Percentiles rank a stretch among this genome's conserved stretches.
Evolutionary conservation across 2,113 vertebrate species (phyloP).

Genomic region (Melanocharis versteri): DNA sequence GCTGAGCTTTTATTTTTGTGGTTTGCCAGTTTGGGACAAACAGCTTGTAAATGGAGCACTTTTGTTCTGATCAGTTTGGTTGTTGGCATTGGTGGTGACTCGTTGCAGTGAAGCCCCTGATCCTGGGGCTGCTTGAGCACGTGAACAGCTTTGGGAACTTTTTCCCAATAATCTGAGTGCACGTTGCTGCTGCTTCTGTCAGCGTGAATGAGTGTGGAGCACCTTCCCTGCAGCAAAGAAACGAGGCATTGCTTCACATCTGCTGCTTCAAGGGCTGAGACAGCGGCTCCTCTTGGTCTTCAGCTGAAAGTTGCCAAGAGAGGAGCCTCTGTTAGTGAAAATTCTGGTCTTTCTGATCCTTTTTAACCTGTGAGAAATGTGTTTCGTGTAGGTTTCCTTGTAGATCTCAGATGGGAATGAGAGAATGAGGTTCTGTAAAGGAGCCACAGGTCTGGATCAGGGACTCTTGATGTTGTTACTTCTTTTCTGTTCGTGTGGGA

Average conservation of each 20-base stretch:
- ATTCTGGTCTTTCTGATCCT: not conserved
- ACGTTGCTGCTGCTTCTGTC: not conserved
- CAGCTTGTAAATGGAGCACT: rapidly evolving
- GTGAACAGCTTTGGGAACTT: not conserved
- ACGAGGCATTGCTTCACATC: not conserved
- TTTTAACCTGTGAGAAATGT: not conserved
- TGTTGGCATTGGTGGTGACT: not conserved
- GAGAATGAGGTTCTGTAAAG: not conserved
- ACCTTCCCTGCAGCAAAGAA: not conserved
- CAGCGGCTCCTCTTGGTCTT: not conserved
- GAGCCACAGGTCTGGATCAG: not conserved
- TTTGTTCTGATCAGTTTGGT: not conserved
- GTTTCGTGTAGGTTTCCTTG: not conserved
- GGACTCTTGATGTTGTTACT: not conserved
- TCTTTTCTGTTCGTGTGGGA: not conserved
- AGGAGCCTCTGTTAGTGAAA: not conserved
- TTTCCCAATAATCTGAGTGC: not conserved
- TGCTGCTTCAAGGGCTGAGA: not conserved
- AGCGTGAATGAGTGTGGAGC: not conserved
- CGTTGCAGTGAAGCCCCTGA: not conserved
- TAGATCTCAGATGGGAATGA: not conserved
- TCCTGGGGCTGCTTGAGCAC: rapidly evolving
- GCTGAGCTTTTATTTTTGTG: no score
- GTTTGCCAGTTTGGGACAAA: not conserved
- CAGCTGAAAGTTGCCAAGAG: not conserved